Base-by-base conservation (phyloP, 2,888 invertebrate genomes). In the Cyaniris semiargus region DNA sequence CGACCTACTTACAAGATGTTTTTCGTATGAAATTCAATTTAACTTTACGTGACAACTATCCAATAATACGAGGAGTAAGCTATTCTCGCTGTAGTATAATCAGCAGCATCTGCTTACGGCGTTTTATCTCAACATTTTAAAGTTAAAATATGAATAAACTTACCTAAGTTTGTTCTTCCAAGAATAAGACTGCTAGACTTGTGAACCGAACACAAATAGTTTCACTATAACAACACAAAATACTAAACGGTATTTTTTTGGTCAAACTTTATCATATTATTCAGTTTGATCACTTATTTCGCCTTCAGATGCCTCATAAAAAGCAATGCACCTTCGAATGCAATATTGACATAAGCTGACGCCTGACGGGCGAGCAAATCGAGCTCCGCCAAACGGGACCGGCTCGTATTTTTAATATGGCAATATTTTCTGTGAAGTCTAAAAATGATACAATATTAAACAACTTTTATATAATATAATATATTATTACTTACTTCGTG, bases 151-250 rank as follows among this genome's bases (percentile, higher is more conserved):
- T 31, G 66, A 66, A 74, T 27, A 74, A 21, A 53, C 74, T 74
- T 53, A 74, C 74, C 74, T 74, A 18, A 74, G 27, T 74, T 74
- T 15, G 48, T n/a, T 74, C 53, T 23, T 74, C 21, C 1, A 15
- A 8, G 7, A 48, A 6, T 72, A 72, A 4, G 38, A 48, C 44
- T 48, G 15, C 53, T 18, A 53, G 48, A 18, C 27, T 74, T 53
- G 53, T 7, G 23, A 74, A 74, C 53, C 6, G 53, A 53, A 74
- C 74, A 74, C 74, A 74, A 44, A 4, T 13, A 48, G 48, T 74
- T 53, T 74, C 74, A 74, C 74, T 48, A 21, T 66, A 15, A 48
- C 27, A 53, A 74, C 74, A 74, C 72, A 72, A 48, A 48, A 74
- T 53, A 53, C 21, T 74, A 31, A 27, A 74, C 27, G 0, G 23